These are phyloP conservation scores for Sesamia nonagrioides DNA, from an alignment of 1,140 invertebrate genomes.

Conservation along the genomic window DNA sequence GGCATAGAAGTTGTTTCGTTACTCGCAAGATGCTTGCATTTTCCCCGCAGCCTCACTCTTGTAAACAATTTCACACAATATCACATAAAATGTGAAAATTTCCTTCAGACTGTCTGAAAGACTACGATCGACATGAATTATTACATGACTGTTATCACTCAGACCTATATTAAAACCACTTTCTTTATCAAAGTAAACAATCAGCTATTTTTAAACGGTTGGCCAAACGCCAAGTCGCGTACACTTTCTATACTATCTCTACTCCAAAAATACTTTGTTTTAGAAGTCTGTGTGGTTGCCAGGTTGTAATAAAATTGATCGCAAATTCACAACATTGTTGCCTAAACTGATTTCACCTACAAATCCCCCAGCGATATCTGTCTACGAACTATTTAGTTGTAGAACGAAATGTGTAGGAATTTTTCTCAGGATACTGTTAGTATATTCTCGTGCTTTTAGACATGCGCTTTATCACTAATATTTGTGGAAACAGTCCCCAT, in stretches of 20 bases:
- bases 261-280: constrained; percentile 45
- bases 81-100: constrained; percentile 1
- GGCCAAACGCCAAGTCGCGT: constrained; percentile 44
- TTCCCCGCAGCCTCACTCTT: constrained; percentile 50
- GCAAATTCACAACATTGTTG: background rate
- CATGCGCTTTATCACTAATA: background rate
- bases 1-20: background rate
- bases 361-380: background rate
- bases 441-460: background rate
- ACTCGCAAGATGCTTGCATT: constrained; percentile 8
- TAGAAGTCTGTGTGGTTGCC: constrained; percentile 17
- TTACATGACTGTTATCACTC: constrained; percentile 19
- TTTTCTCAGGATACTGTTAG: background rate
- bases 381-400: background rate
- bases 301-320: constrained; percentile 17
- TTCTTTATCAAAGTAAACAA: constrained; percentile 56
- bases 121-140: background rate
- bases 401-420: background rate
- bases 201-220: constrained; percentile 41
- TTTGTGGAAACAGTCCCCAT: background rate
- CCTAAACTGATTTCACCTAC: background rate
- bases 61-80: constrained; percentile 54
- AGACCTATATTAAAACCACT: constrained; percentile 43
- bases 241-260: constrained; percentile 44
- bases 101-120: background rate